phyloP scores from a whole-genome alignment of 2,113 vertebrate species.

The Vireo altiloquus region DNA sequence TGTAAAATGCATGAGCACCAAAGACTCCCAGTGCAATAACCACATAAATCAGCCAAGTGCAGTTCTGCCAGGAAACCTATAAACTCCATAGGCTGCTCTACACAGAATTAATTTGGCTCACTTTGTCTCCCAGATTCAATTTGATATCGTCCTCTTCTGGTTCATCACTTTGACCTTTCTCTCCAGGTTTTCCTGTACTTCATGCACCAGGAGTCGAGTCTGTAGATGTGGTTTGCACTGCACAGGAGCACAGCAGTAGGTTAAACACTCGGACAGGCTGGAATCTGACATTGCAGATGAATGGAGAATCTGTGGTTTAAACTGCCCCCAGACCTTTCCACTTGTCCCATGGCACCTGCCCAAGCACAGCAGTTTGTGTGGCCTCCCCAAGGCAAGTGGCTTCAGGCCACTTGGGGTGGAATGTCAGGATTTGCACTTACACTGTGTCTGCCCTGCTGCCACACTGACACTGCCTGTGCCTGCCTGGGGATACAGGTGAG shows the following conservation, averaged over 20 bases:
- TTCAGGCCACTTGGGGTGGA: not conserved
- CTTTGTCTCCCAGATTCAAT: not conserved
- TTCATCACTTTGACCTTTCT: not conserved
- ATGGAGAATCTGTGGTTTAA: not conserved
- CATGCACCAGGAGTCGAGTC: not conserved
- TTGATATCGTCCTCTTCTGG: not conserved
- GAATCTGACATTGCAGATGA: not conserved
- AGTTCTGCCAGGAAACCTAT: not conserved
- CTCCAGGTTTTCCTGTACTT: not conserved
- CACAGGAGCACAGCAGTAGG: not conserved
- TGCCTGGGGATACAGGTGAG: not conserved
- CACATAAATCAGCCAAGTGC: not conserved
- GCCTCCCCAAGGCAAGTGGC: rapidly evolving
- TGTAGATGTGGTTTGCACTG: not conserved
- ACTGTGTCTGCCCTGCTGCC: not conserved
- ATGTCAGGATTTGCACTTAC: not conserved
- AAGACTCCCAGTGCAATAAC: not conserved
- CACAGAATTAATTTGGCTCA: not conserved
- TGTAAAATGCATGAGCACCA: not conserved
- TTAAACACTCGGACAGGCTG: not conserved
- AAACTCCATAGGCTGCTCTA: not conserved
- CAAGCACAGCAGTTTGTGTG: rapidly evolving
- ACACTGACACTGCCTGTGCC: not conserved
- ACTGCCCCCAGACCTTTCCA: not conserved
- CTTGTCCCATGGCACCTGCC: not conserved